phyloP scores from a whole-genome alignment of 1,140 invertebrate species.

The Platyura marginata region DNA sequence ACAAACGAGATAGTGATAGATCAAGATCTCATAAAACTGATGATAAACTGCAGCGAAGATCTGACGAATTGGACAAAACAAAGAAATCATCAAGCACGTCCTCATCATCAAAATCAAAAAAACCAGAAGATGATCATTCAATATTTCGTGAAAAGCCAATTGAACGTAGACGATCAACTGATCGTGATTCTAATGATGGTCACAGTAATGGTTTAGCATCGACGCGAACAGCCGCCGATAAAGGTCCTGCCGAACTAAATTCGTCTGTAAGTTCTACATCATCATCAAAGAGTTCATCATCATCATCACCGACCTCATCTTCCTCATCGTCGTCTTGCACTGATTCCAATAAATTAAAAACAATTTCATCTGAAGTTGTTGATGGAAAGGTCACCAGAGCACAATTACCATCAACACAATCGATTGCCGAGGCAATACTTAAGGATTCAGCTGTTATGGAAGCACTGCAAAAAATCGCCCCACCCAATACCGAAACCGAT shows the following conservation, averaged over 20 bases:
- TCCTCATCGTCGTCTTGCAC: conserved; percentile 7
- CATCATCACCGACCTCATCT: conserved; percentile 7
- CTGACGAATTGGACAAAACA: not conserved
- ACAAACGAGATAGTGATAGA: not conserved
- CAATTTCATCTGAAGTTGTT: too few species aligned
- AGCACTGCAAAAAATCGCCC: not conserved
- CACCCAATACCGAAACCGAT: not conserved
- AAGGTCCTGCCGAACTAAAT: conserved; percentile 5
- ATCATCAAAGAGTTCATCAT: conserved; percentile 5
- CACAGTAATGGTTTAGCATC: conserved; percentile 11
- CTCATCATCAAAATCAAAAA: not conserved
- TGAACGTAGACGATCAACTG: conserved; percentile 30
- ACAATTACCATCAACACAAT: not conserved
- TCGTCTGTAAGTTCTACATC: conserved; percentile 4
- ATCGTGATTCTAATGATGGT: conserved; percentile 37
- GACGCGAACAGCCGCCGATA: conserved; percentile 16
- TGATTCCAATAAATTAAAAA: not conserved
- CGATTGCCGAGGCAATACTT: too few species aligned
- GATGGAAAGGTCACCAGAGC: too few species aligned
- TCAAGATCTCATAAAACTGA: conserved; percentile 5
- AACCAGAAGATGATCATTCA: conserved; percentile 30
- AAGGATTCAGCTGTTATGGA: too few species aligned
- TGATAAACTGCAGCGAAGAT: conserved; percentile 22
- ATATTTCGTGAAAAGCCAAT: not conserved
- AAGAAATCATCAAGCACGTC: conserved; percentile 14